phyloP scores from a whole-genome alignment of 2,888 invertebrate species.

The Drosophila algonquin region DNA sequence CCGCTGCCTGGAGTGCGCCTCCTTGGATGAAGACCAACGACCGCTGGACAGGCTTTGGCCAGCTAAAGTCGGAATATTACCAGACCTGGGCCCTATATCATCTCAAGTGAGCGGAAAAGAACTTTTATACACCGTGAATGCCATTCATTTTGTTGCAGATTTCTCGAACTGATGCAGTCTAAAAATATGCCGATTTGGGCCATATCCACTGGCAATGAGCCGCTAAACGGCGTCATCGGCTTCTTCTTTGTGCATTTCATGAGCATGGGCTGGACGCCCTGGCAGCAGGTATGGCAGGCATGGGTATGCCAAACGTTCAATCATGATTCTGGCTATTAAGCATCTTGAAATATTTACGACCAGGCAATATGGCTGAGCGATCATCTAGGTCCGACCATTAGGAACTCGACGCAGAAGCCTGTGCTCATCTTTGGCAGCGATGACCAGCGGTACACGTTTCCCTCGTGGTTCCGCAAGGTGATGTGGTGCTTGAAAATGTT shows the following conservation, averaged over 20 bases:
- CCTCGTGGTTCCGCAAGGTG: constrained; percentile 88
- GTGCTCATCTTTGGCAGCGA: constrained; percentile 91
- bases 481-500: constrained; percentile 59
- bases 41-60: constrained; percentile 86
- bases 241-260: constrained; percentile 87
- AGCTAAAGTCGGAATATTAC: constrained; percentile 87
- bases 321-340: constrained; percentile 35
- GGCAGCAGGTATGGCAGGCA: constrained; percentile 84
- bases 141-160: constrained; percentile 57
- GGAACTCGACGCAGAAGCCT: constrained; percentile 85
- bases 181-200: constrained; percentile 91
- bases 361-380: constrained; percentile 89
- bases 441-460: constrained; percentile 89
- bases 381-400: constrained; percentile 90
- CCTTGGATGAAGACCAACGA: constrained; percentile 89
- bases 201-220: constrained; percentile 95
- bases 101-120: constrained; percentile 85
- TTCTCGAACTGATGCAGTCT: constrained; percentile 89
- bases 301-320: constrained; percentile 13
- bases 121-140: background rate
- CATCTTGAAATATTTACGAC: constrained; percentile 26
- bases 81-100: constrained; percentile 93
- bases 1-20: constrained; percentile 88
- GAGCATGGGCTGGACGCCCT: constrained; percentile 91
- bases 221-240: constrained; percentile 88